Conservation (phyloP, 2,797 vertebrate species). For the Notolepis coatsorum region DNA sequence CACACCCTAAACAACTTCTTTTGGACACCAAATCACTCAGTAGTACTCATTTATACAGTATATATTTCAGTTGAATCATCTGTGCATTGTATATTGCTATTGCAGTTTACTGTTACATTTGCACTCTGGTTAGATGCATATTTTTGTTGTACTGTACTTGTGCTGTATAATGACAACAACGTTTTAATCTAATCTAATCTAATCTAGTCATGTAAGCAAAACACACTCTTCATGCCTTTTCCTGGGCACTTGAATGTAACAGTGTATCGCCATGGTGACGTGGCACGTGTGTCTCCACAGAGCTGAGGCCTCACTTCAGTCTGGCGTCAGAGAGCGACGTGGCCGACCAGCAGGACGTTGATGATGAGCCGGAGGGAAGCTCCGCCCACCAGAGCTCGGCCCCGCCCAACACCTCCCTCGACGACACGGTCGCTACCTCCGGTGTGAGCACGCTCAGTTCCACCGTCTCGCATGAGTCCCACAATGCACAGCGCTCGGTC, state of each 20-base stretch:
- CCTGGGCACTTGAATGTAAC: not conserved
- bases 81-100: too few species aligned
- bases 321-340: slow-evolving; percentile 95
- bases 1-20: too few species aligned
- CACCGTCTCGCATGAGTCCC: slow-evolving; percentile 92
- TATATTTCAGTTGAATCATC: too few species aligned
- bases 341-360: slow-evolving; percentile 91
- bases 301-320: slow-evolving; percentile 95
- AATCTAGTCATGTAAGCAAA: too few species aligned
- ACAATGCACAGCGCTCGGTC: slow-evolving; percentile 87
- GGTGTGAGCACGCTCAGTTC: slow-evolving; percentile 99
- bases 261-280: not conserved
- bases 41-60: too few species aligned
- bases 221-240: too few species aligned
- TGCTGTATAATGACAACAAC: too few species aligned
- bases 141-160: not conserved
- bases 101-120: too few species aligned
- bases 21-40: too few species aligned
- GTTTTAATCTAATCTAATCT: too few species aligned
- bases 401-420: slow-evolving; percentile 78
- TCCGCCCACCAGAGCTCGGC: slow-evolving; percentile 78
- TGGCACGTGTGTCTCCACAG: slow-evolving; percentile 65
- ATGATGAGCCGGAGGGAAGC: slow-evolving; percentile 81
- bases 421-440: slow-evolving; percentile 94
- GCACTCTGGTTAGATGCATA: too few species aligned